phyloP scores from a whole-genome alignment of 1,140 invertebrate species.

The Brachionus paranguensis region DNA sequence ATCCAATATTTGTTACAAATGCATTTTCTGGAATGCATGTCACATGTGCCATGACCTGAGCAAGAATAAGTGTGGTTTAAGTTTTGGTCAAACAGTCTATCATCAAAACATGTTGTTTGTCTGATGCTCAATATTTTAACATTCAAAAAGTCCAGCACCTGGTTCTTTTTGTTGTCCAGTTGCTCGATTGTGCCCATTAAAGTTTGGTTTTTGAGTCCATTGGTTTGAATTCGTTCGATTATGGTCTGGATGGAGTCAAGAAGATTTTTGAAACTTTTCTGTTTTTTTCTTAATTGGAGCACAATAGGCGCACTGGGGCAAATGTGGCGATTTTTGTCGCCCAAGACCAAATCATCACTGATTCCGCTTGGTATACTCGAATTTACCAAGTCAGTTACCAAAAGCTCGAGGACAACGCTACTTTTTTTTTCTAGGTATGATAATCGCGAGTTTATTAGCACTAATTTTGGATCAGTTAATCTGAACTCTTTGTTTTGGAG shows the following conservation, averaged over 20 bases:
- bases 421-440: background rate
- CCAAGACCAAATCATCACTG: background rate
- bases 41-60: slow-evolving; percentile 31
- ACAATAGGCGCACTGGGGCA: background rate
- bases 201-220: background rate
- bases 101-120: slow-evolving; percentile 23
- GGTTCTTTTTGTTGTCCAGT: background rate
- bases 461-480: background rate
- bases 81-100: background rate
- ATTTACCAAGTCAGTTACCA: background rate
- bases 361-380: background rate
- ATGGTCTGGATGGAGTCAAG: background rate
- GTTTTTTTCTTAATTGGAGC: background rate
- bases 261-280: background rate
- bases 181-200: background rate
- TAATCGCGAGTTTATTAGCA: background rate
- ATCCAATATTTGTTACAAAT: slow-evolving; percentile 38
- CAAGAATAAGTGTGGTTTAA: background rate
- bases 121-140: background rate
- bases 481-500: slow-evolving; percentile 2
- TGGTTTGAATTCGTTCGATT: background rate
- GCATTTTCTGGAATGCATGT: slow-evolving; percentile 8
- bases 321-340: background rate
- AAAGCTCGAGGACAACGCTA: background rate
- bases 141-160: background rate